phyloP scores from a whole-genome alignment of 2,797 vertebrate genomes.

The Hoplostethus mediterraneus region DNA sequence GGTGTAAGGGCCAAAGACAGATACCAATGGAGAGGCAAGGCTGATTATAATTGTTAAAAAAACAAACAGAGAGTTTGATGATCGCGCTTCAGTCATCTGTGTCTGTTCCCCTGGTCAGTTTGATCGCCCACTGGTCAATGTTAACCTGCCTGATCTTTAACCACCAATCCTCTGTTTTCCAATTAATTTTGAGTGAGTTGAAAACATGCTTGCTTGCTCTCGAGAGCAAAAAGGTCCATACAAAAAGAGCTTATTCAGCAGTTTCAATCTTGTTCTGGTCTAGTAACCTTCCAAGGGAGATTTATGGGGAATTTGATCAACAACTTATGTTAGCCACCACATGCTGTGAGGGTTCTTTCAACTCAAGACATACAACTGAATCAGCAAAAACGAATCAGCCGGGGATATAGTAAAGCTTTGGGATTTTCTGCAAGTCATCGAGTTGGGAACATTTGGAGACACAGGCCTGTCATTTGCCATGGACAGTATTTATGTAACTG shows the following conservation, averaged over 20 bases:
- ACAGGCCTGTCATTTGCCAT: slow-evolving; percentile 38
- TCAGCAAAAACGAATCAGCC: slow-evolving; percentile 28
- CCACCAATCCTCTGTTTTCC: slow-evolving; percentile 1
- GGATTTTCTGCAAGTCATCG: slow-evolving; percentile 47
- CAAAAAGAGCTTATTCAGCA: slow-evolving; percentile 17
- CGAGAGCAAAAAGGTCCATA: slow-evolving; percentile 1
- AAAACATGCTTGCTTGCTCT: slow-evolving; percentile 20
- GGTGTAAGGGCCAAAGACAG: slow-evolving; percentile 52
- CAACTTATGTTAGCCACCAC: slow-evolving; percentile 22
- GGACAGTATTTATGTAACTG: slow-evolving; percentile 39
- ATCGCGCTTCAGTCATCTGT: slow-evolving; percentile 42
- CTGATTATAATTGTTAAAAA: slow-evolving; percentile 70
- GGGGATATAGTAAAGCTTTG: slow-evolving; percentile 28
- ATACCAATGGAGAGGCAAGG: slow-evolving; percentile 43
- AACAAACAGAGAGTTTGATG: slow-evolving; percentile 56
- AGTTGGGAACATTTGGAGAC: slow-evolving; percentile 36
- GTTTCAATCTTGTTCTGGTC: slow-evolving; percentile 1
- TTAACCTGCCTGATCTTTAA: slow-evolving; percentile 14
- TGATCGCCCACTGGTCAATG: slow-evolving; percentile 22
- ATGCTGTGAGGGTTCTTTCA: slow-evolving; percentile 34
- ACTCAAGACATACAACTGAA: slow-evolving; percentile 30
- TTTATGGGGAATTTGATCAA: slow-evolving; percentile 25
- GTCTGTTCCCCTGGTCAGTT: slow-evolving; percentile 37
- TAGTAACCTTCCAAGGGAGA: slow-evolving; percentile 6
- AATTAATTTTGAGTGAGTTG: background rate